Base-by-base conservation (phyloP, 2,113 vertebrate genomes). In the Prunella fulvescens region DNA sequence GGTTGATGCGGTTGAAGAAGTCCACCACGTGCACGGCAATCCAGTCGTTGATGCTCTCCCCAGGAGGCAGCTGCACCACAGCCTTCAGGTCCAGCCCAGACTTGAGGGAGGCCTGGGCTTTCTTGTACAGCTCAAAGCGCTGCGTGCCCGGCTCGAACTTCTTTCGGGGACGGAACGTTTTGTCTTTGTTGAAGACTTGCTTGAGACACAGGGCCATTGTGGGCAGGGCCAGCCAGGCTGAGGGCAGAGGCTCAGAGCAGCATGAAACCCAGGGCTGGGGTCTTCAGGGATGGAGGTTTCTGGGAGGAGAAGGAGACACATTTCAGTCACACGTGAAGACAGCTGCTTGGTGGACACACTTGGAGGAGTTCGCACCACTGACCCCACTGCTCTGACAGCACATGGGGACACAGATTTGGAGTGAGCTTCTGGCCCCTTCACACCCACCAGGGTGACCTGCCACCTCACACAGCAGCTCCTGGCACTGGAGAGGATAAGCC, bases 1-100 rank as follows among this genome's bases (percentile, higher is more conserved):
- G 98, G 97, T 99, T 99, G 97, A 99, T 99, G 78, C 99, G 98
- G 96, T 99, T 99, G 92, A 99, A 99, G 98, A 99, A 99, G 97
- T 99, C 99, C 96, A 99, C 99, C 61, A 99, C 99, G 2, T 99
- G 99, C 94, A 99, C 99, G 0, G 99, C 99, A 0, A 99, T 99
- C 99, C 99, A 99, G 96, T 99, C 99, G 0, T 98, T 99, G 91
- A 99, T 98, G 96, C 94, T 99, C 94, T 99, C 99, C 0, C 99
- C 99, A 0, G 98, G 98, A 0, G 99, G 99, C 65, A 99, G 97
- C 97, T 99, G 99, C 40, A 99, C 99, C 89, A 99, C 99, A 0
- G 98, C 98, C 87, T 98, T 98, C 86, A 99, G 98, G 97, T 99
- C 99, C 94, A 99, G 96, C 78, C 99, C 99, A 0, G 99, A 99